Evolutionary conservation across 2,888 invertebrate species (phyloP).

Genomic region (Thera britannica): DNA sequence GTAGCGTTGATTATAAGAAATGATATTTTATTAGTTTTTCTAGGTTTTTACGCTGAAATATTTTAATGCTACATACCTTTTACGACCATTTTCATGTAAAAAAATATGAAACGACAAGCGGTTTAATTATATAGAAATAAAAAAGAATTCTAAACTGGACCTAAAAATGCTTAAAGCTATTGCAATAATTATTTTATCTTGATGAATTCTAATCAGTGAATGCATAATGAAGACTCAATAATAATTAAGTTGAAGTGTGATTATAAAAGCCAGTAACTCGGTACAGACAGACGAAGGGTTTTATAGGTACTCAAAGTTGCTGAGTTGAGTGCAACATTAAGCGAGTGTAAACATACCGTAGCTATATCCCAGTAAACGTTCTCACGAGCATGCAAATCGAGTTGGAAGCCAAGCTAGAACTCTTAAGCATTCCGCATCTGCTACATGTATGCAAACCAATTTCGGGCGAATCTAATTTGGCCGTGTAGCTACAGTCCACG

Average conservation of each 20-base stretch:
- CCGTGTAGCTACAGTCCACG: slow-evolving; percentile 63
- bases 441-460: slow-evolving; percentile 67
- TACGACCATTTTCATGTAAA: neutral
- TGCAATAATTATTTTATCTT: no score
- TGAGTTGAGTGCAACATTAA: slow-evolving; percentile 25
- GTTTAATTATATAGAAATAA: no score
- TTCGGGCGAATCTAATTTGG: slow-evolving; percentile 73
- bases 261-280: slow-evolving; percentile 2
- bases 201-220: no score
- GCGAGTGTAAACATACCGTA: slow-evolving; percentile 28
- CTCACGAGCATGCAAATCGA: slow-evolving; percentile 45
- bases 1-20: slow-evolving; percentile 49
- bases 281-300: slow-evolving; percentile 19
- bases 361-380: slow-evolving; percentile 31
- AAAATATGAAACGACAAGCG: neutral
- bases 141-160: no score
- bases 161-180: no score
- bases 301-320: slow-evolving; percentile 15
- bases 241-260: neutral
- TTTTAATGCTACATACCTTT: neutral
- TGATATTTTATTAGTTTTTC: slow-evolving; percentile 39
- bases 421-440: slow-evolving; percentile 48
- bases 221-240: neutral
- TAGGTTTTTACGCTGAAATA: slow-evolving; percentile 3
- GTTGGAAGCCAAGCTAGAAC: slow-evolving; percentile 43